phyloP scores from a whole-genome alignment of 1,140 invertebrate genomes.

The Coptotermes formosanus region DNA sequence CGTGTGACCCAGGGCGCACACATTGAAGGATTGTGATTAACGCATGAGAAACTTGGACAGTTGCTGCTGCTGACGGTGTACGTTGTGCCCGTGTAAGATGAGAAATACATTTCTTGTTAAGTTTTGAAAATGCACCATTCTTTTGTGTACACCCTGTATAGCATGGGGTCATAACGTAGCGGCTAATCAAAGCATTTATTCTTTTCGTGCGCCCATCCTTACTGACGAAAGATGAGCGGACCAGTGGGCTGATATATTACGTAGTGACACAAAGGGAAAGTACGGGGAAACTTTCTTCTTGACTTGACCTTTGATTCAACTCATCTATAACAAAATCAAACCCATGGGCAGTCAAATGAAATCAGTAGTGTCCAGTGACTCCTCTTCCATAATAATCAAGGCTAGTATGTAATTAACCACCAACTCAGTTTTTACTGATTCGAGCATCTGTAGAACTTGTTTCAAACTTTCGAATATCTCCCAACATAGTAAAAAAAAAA shows the following conservation, averaged over 20 bases:
- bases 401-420: not conserved
- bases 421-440: no score
- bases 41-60: no score
- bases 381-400: not conserved
- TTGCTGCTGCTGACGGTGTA: no score
- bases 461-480: not conserved
- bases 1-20: no score
- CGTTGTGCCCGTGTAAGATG: no score
- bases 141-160: no score
- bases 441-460: not conserved
- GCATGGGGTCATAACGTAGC: no score
- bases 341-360: not conserved
- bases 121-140: no score
- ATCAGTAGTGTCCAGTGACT: not conserved
- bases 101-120: no score
- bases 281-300: not conserved
- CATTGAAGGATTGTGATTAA: no score
- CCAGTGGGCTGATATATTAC: not conserved
- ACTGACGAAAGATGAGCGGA: not conserved
- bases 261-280: not conserved
- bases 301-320: not conserved
- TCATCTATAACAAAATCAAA: not conserved
- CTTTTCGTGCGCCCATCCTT: no score
- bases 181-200: no score
- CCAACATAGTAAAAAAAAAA: not conserved